These are phyloP conservation scores for Acipenser ruthenus DNA, from an alignment of 2,797 vertebrate species.

Conservation along the genomic window DNA sequence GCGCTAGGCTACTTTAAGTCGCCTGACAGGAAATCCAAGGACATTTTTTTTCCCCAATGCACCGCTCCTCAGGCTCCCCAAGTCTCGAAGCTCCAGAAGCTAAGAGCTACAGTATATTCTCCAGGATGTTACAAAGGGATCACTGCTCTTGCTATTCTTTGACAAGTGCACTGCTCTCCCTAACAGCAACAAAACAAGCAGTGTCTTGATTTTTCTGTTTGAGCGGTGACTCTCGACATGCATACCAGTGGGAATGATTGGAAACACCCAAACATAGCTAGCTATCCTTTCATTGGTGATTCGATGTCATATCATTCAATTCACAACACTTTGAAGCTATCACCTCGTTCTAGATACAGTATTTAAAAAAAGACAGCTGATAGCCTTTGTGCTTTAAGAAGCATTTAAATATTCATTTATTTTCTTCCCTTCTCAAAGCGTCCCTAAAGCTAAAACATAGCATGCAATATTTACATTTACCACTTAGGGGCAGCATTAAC, in stretches of 20 bases:
- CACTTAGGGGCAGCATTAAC: constrained; percentile 76
- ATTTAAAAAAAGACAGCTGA: too few species aligned
- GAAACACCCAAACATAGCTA: too few species aligned
- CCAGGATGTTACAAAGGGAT: not conserved
- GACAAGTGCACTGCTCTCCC: not conserved
- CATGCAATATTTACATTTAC: constrained; percentile 72
- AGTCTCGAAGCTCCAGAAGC: not conserved
- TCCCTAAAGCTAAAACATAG: constrained; percentile 20
- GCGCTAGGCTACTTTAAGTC: constrained; percentile 15
- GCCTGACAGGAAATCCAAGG: not conserved
- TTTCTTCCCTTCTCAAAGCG: not conserved
- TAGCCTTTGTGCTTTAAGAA: too few species aligned
- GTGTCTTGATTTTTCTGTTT: constrained; percentile 1
- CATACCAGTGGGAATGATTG: not conserved
- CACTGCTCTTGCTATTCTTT: not conserved
- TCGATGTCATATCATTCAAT: too few species aligned
- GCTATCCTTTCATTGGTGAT: too few species aligned
- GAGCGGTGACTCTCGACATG: not conserved
- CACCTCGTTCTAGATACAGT: too few species aligned
- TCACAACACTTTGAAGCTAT: too few species aligned
- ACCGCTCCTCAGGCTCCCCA: constrained; percentile 17
- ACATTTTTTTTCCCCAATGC: constrained; percentile 28
- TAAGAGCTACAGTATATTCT: constrained; percentile 1
- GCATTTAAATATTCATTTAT: not conserved
- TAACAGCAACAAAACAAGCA: not conserved